These are phyloP conservation scores for Monopterus albus DNA, from an alignment of 2,113 vertebrate species.

Conservation along the genomic window DNA sequence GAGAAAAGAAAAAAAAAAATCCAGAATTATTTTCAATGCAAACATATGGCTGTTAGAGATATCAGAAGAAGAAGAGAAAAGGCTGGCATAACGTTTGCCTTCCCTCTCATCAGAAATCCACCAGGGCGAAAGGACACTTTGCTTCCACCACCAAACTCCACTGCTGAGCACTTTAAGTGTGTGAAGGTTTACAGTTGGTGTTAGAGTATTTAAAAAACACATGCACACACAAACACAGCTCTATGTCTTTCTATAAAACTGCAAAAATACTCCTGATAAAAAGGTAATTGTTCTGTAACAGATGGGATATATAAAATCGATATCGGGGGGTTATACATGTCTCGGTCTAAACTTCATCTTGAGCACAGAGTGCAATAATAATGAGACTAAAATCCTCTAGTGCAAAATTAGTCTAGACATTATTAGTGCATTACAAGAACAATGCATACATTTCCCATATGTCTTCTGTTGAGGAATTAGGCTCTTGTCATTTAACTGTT, in stretches of 20 bases:
- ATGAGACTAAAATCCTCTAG: neutral
- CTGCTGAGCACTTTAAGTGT: slow-evolving; percentile 43
- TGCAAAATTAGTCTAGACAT: slow-evolving; percentile 7
- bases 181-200: slow-evolving; percentile 29
- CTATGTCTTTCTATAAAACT: slow-evolving; percentile 9
- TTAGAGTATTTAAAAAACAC: slow-evolving; percentile 42
- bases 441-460: slow-evolving; percentile 5
- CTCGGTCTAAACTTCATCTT: neutral
- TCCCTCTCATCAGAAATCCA: slow-evolving; percentile 52
- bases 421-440: slow-evolving; percentile 18
- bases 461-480: slow-evolving; percentile 31
- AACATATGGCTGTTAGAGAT: slow-evolving; percentile 83
- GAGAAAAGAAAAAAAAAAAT: slow-evolving; percentile 48
- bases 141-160: slow-evolving; percentile 44
- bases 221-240: slow-evolving; percentile 25
- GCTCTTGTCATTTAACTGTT: slow-evolving; percentile 30
- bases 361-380: neutral
- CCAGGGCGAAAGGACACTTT: slow-evolving; percentile 67
- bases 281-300: slow-evolving; percentile 30
- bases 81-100: slow-evolving; percentile 52
- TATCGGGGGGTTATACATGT: neutral
- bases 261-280: neutral
- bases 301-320: slow-evolving; percentile 24
- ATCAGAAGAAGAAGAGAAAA: slow-evolving; percentile 70
- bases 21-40: slow-evolving; percentile 75